A percentile compares a stretch with the other conserved stretches of the same genome.
Conservation (phyloP, 2,888 invertebrate species). For the Shargacucullia verbasci region DNA sequence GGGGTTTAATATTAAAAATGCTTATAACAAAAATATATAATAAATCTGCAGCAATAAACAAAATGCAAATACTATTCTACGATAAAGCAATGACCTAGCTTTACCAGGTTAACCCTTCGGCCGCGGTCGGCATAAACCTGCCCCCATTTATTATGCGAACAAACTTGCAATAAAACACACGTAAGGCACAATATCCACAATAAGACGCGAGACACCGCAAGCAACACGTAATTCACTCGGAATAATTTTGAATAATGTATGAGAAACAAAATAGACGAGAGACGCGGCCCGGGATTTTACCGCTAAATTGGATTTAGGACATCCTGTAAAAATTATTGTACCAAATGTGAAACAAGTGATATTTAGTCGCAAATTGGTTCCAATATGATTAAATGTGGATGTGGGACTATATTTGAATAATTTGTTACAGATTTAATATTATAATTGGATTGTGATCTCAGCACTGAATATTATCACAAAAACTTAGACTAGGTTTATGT, state of each 20-base stretch:
- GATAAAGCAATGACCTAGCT: conserved; percentile 24
- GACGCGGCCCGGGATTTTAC: conserved; percentile 60
- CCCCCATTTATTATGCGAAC: conserved; percentile 41
- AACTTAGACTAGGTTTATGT: no score
- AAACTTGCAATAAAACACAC: conserved; percentile 55
- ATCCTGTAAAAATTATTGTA: conserved; percentile 63
- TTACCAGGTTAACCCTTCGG: conserved; percentile 43
- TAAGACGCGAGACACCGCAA: conserved; percentile 63
- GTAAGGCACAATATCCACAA: conserved; percentile 43
- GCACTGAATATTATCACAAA: no score
- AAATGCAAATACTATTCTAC: conserved; percentile 6
- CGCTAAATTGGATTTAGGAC: conserved; percentile 72
- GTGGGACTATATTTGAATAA: neutral
- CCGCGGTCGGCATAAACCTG: conserved; percentile 41
- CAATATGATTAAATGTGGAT: conserved; percentile 10
- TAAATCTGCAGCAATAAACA: neutral
- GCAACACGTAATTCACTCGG: conserved; percentile 67
- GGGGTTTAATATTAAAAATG: no score
- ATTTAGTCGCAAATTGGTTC: conserved; percentile 41
- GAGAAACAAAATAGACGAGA: conserved; percentile 66
- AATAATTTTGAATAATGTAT: conserved; percentile 79
- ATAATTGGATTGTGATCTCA: no score
- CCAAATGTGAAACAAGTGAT: conserved; percentile 46
- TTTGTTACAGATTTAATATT: no score
- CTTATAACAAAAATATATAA: no score